Conservation (phyloP, 1,140 invertebrate genomes). For the Cydia pomonella region DNA sequence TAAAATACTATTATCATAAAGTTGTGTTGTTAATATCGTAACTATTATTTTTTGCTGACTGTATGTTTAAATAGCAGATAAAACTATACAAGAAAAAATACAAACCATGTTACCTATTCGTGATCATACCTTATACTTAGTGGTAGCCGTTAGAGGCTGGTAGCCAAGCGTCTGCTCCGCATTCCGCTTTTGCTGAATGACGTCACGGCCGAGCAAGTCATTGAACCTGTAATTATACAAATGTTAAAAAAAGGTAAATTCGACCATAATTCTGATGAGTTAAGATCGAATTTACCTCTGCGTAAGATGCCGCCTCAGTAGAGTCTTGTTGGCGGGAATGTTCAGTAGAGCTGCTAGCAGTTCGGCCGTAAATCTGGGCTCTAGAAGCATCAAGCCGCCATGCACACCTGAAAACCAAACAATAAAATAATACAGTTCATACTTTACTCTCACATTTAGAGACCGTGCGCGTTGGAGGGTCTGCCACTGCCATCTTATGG, state of each 20-base stretch:
- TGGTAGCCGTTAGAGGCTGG: slow-evolving; percentile 91
- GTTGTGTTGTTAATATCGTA: too few relatives aligned
- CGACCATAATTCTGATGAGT: not conserved
- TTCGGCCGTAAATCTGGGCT: slow-evolving; percentile 96
- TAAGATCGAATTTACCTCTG: slow-evolving; percentile 80
- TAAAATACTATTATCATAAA: too few relatives aligned
- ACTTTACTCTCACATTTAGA: slow-evolving; percentile 52
- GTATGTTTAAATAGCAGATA: too few relatives aligned
- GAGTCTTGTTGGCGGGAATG: slow-evolving; percentile 96
- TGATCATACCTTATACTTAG: slow-evolving; percentile 91
- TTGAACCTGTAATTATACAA: slow-evolving; percentile 71
- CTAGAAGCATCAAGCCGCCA: slow-evolving; percentile 95
- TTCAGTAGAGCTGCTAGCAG: slow-evolving; percentile 95
- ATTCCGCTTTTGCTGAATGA: slow-evolving; percentile 95
- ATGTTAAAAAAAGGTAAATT: slow-evolving; percentile 83
- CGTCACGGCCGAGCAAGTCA: slow-evolving; percentile 92
- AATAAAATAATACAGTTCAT: too few relatives aligned
- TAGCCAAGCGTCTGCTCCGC: slow-evolving; percentile 91
- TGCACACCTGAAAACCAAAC: slow-evolving; percentile 86
- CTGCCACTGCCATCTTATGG: too few relatives aligned
- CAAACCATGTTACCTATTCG: slow-evolving; percentile 81
- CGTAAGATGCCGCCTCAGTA: slow-evolving; percentile 95
- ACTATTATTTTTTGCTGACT: too few relatives aligned
- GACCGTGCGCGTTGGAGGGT: too few relatives aligned
- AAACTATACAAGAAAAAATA: not conserved